Evolutionary conservation across 2,888 invertebrate genomes (phyloP).

Genomic region (Aphidius colemani): DNA sequence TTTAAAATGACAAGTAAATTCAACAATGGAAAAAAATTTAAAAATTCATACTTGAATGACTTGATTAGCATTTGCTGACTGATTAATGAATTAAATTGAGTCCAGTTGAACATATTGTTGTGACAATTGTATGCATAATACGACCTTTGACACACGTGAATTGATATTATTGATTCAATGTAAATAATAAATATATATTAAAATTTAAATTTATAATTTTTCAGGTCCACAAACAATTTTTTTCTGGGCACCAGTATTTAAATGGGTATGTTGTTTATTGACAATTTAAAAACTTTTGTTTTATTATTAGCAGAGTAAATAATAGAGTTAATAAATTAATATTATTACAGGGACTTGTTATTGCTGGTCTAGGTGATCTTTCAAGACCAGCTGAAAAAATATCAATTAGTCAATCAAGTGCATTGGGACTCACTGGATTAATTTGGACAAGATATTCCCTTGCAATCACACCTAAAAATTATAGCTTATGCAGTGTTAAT

Average conservation of each 20-base stretch:
- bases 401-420: slow-evolving; percentile 79
- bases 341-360: slow-evolving; percentile 72
- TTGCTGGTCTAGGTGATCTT: slow-evolving; percentile 89
- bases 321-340: slow-evolving; percentile 22
- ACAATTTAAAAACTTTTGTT: not conserved
- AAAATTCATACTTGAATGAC: too few species aligned
- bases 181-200: too few species aligned
- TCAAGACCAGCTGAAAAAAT: slow-evolving; percentile 86
- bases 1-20: too few species aligned
- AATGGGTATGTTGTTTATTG: slow-evolving; percentile 81
- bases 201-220: slow-evolving; percentile 21
- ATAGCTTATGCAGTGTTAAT: slow-evolving; percentile 92
- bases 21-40: too few species aligned
- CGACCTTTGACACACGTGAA: slow-evolving; percentile 2
- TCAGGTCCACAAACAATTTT: slow-evolving; percentile 97
- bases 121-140: not conserved
- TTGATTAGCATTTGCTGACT: too few species aligned
- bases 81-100: too few species aligned
- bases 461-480: slow-evolving; percentile 97
- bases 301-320: not conserved
- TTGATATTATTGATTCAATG: not conserved
- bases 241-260: slow-evolving; percentile 97
- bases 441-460: slow-evolving; percentile 97
- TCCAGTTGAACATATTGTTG: too few species aligned
- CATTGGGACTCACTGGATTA: slow-evolving; percentile 85